phyloP scores from a whole-genome alignment of 1,140 invertebrate genomes.

The Microplitis demolitor region DNA sequence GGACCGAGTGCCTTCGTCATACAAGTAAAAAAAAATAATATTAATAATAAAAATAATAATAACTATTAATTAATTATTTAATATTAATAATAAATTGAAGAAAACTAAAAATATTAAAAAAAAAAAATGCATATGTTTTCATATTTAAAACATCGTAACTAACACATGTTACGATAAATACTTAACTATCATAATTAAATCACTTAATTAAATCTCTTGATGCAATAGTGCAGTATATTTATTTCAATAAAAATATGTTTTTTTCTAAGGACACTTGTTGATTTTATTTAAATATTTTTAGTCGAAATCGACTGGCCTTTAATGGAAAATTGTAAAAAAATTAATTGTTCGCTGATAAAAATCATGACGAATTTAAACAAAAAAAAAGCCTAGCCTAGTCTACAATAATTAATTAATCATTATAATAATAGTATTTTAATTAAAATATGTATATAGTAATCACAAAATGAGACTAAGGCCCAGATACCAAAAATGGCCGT shows the following conservation, averaged over 20 bases:
- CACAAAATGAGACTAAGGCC: slow-evolving; percentile 60
- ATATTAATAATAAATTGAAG: slow-evolving; percentile 38
- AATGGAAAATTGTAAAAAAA: too few relatives aligned
- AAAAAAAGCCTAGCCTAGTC: slow-evolving; percentile 35
- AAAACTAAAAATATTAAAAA: slow-evolving; percentile 37
- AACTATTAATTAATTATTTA: not conserved
- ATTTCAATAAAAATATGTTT: too few relatives aligned
- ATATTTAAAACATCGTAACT: not conserved
- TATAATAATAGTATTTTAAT: too few relatives aligned
- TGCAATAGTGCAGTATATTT: too few relatives aligned
- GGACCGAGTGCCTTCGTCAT: slow-evolving; percentile 59
- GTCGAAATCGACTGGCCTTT: not conserved
- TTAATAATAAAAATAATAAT: not conserved
- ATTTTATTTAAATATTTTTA: too few relatives aligned
- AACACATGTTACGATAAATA: not conserved
- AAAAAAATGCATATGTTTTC: slow-evolving; percentile 10
- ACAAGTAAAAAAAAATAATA: slow-evolving; percentile 23
- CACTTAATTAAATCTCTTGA: too few relatives aligned
- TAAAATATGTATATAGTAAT: slow-evolving; percentile 51
- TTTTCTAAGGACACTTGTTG: slow-evolving; percentile 20
- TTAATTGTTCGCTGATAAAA: too few relatives aligned
- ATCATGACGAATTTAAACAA: too few relatives aligned
- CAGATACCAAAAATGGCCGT: slow-evolving; percentile 36
- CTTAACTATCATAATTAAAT: too few relatives aligned
- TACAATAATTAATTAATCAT: slow-evolving; percentile 39